These are phyloP conservation scores for Sinocyclocheilus rhinocerous DNA, from an alignment of 2,113 vertebrate genomes.

Conservation along the genomic window DNA sequence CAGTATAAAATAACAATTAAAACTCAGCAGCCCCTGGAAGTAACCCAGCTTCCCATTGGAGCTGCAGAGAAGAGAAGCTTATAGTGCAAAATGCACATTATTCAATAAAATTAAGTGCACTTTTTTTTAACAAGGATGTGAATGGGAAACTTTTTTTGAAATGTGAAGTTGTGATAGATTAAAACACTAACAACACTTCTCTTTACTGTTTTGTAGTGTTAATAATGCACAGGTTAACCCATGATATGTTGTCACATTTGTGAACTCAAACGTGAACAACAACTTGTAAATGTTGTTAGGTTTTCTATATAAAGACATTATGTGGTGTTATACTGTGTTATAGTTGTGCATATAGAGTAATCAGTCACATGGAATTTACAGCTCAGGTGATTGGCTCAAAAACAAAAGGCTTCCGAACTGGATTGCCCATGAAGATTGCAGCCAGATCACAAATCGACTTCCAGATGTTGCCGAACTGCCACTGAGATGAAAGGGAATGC, in stretches of 20 bases:
- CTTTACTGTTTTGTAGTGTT: too few species aligned
- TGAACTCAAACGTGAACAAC: neutral
- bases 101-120: too few species aligned
- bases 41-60: slow-evolving; percentile 51
- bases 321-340: neutral
- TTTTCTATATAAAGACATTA: neutral
- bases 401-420: neutral
- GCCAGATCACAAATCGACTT: neutral
- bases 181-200: too few species aligned
- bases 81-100: too few species aligned
- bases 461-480: neutral
- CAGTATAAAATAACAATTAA: slow-evolving; percentile 65
- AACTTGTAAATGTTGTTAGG: neutral
- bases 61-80: slow-evolving; percentile 1
- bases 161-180: too few species aligned
- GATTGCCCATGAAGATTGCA: neutral
- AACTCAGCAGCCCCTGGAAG: slow-evolving; percentile 57
- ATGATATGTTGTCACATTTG: too few species aligned
- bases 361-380: too few species aligned
- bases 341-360: too few species aligned
- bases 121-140: too few species aligned
- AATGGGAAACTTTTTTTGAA: too few species aligned
- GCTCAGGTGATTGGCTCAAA: too few species aligned
- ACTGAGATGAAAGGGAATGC: neutral
- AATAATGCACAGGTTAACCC: too few species aligned